Base-by-base conservation (phyloP, 2,797 vertebrate species). In the Enteromius treurensis region DNA sequence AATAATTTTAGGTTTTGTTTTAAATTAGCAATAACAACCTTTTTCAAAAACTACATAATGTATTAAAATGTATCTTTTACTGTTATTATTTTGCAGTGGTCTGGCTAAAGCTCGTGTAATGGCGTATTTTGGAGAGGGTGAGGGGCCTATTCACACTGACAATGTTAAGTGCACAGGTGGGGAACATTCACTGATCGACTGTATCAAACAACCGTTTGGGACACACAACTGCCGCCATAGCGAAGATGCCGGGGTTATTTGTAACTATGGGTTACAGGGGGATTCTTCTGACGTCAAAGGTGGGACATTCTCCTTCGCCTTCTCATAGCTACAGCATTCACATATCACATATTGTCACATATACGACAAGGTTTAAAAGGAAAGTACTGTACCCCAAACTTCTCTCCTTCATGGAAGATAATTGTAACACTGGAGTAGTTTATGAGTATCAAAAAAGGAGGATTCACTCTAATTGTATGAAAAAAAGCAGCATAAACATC, bases 41-140 rank as follows among this genome's bases (percentile, higher is more conserved):
- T n/a, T 69, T 68, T 69, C 10, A 29, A 19, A 71, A 19, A 13
- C 26, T 62, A 62, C 23, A 7, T 49, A 26, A 64, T 29, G 4
- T 64, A 21, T 29, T 17, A 19, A 77, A 64, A 65, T 65, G 19
- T 62, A 37, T 53, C 1, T 17, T 49, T 47, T 29, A 21, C 7
- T 74, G 23, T 49, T 10, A 4, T 80, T 62, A 0, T 75, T 71
- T 62, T 87, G 0, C 90, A 99, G 98, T 77, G 98, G 97, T 1
- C 81, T 89, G 2, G 95, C 98, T 17, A 97, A 94, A 90, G 97
- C 97, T 60, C 95, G 97, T 26, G 95, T 96, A 42, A 97, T 99
- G 98, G 98, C 97, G 0, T 99, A 99, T 85, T 99, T 99, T 0
- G 98, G 98, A 8, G 98, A 99, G 89, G 98, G 98, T n/a, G 32